A percentile compares a stretch with the other conserved stretches of the same genome.
Conservation (phyloP, 1,140 invertebrate species). For the Bombus polaris region DNA sequence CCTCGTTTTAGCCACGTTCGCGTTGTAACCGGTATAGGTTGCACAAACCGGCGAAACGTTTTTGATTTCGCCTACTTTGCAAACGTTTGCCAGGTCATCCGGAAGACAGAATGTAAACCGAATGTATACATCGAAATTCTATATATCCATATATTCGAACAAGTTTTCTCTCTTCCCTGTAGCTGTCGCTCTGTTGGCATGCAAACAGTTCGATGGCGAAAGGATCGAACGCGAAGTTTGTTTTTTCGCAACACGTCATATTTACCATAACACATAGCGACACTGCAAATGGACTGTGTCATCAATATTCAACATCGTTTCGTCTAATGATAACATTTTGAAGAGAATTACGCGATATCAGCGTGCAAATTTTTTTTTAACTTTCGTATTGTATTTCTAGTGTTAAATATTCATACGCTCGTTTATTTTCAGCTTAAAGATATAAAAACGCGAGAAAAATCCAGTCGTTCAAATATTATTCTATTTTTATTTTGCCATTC, state of each 20-base stretch:
- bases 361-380: not conserved
- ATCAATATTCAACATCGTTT: slow-evolving; percentile 15
- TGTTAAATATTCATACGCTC: not conserved
- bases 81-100: slow-evolving; percentile 23
- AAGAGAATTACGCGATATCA: not conserved
- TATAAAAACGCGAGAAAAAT: not conserved
- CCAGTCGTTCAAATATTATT: not conserved
- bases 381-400: not conserved
- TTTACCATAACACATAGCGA: not conserved
- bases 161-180: not conserved
- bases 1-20: not conserved
- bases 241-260: not conserved
- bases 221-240: not conserved
- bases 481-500: too few relatives aligned
- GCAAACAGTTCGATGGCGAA: slow-evolving; percentile 19
- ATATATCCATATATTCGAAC: not conserved
- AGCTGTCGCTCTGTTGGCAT: not conserved
- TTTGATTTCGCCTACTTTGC: slow-evolving; percentile 28
- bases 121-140: not conserved
- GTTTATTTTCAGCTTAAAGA: not conserved
- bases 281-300: not conserved
- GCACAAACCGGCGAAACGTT: not conserved
- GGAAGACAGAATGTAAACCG: slow-evolving; percentile 25
- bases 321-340: not conserved
- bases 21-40: not conserved